Evolutionary conservation across 1,140 invertebrate species (phyloP).

Genomic region (Drosophila malerkotliana): DNA sequence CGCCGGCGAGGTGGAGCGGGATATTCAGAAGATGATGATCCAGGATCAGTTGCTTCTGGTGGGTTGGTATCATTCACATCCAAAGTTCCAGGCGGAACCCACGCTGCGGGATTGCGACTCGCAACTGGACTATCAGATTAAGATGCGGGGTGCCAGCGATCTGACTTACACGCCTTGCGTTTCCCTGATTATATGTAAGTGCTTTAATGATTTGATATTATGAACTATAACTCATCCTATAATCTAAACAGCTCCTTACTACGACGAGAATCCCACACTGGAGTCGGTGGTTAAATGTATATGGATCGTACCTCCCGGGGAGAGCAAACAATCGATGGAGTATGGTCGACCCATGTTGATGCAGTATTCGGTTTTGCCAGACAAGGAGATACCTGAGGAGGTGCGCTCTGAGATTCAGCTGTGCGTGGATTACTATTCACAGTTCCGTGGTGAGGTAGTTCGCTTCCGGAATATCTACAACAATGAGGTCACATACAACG

Average conservation of each 20-base stretch:
- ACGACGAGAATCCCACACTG: slow-evolving; percentile 90
- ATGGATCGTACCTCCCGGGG: slow-evolving; percentile 97
- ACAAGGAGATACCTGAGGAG: slow-evolving; percentile 92
- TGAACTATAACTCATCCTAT: neutral
- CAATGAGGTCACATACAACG: slow-evolving; percentile 90
- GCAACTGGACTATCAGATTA: slow-evolving; percentile 97
- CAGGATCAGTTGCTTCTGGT: slow-evolving; percentile 92
- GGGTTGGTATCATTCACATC: slow-evolving; percentile 99
- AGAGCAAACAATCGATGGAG: slow-evolving; percentile 92
- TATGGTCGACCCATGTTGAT: slow-evolving; percentile 96
- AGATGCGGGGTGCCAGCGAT: slow-evolving; percentile 95
- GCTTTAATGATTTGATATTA: neutral
- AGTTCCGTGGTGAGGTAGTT: slow-evolving; percentile 89
- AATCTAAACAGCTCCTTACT: slow-evolving; percentile 90
- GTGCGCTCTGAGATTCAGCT: slow-evolving; percentile 94
- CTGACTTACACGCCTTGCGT: slow-evolving; percentile 96
- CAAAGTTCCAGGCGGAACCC: slow-evolving; percentile 93
- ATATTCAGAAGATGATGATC: slow-evolving; percentile 93
- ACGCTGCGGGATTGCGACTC: slow-evolving; percentile 95
- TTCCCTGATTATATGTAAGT: slow-evolving; percentile 95
- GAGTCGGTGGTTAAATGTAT: slow-evolving; percentile 94
- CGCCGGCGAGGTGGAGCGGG: slow-evolving; percentile 89
- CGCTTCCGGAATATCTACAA: slow-evolving; percentile 91
- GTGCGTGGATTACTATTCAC: slow-evolving; percentile 93
- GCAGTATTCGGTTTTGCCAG: slow-evolving; percentile 92